These are phyloP conservation scores for Phyllotreta striolata DNA, from an alignment of 2,888 invertebrate genomes.

Conservation along the genomic window DNA sequence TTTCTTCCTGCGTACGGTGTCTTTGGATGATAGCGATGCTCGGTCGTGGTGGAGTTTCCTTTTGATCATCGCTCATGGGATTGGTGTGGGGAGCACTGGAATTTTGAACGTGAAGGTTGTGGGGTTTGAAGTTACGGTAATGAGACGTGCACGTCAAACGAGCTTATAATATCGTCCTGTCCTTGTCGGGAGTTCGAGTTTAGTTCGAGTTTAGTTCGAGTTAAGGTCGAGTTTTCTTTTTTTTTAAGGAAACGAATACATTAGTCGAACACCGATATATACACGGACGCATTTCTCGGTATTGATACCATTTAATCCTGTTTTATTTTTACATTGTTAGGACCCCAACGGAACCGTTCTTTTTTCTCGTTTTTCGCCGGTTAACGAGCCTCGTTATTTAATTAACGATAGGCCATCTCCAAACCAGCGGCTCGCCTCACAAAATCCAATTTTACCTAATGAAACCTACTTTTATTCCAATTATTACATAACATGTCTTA, in stretches of 20 bases:
- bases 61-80: conserved; percentile 5
- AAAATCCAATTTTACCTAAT: conserved; percentile 21
- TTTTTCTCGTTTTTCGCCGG: conserved; percentile 48
- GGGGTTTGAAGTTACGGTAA: too few relatives aligned
- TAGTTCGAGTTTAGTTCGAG: too few relatives aligned
- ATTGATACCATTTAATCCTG: conserved; percentile 55
- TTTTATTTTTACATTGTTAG: conserved; percentile 58
- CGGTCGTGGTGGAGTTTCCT: not conserved
- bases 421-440: not conserved
- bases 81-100: not conserved
- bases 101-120: conserved; percentile 7
- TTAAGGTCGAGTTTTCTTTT: conserved; percentile 44
- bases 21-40: too few relatives aligned
- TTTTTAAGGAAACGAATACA: conserved; percentile 52
- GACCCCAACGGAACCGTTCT: conserved; percentile 47
- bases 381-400: conserved; percentile 60
- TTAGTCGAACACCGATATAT: conserved; percentile 55
- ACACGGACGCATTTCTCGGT: conserved; percentile 55
- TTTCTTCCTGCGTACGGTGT: too few relatives aligned
- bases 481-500: too few relatives aligned
- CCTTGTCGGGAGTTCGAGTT: too few relatives aligned
- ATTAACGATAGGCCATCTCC: conserved; percentile 58
- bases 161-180: too few relatives aligned
- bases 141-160: too few relatives aligned
- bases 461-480: conserved; percentile 32